Percentiles rank a stretch among this genome's conserved stretches.
Evolutionary conservation across 2,797 vertebrate species (phyloP).

Genomic region (Dendrocincla tyrannina): DNA sequence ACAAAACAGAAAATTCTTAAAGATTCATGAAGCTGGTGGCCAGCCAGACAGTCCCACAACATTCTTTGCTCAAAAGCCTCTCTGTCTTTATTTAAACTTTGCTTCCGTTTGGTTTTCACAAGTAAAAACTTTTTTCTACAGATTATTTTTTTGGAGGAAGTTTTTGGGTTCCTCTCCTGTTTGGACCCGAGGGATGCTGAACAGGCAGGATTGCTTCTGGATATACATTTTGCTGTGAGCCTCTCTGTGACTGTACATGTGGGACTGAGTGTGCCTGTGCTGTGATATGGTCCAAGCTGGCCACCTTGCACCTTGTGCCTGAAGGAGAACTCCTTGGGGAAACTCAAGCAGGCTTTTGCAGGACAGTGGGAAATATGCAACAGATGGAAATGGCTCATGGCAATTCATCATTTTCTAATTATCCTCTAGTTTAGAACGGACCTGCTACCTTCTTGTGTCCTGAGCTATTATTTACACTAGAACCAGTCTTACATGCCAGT

Average conservation of each 20-base stretch:
- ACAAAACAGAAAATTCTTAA: neutral
- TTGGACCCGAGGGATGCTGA: neutral
- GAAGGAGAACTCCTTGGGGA: neutral
- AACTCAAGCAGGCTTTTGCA: neutral
- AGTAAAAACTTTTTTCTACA: neutral
- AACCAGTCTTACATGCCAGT: fast-evolving
- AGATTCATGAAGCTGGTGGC: neutral
- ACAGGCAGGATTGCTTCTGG: fast-evolving
- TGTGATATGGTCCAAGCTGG: fast-evolving
- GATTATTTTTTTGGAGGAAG: fast-evolving
- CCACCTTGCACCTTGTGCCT: fast-evolving
- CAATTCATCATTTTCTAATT: neutral
- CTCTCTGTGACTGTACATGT: fast-evolving
- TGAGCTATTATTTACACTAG: neutral
- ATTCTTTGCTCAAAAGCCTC: neutral
- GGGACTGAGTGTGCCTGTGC: fast-evolving
- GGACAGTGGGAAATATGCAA: fast-evolving
- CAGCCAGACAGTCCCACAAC: neutral
- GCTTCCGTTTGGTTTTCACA: neutral
- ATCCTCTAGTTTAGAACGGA: neutral
- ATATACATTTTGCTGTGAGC: fast-evolving
- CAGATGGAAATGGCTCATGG: neutral
- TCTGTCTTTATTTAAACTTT: neutral
- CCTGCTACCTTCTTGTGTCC: neutral
- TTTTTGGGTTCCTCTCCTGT: fast-evolving